Base-by-base conservation (phyloP, 2,797 vertebrate genomes). In the Pseudomugil gertrudae region DNA sequence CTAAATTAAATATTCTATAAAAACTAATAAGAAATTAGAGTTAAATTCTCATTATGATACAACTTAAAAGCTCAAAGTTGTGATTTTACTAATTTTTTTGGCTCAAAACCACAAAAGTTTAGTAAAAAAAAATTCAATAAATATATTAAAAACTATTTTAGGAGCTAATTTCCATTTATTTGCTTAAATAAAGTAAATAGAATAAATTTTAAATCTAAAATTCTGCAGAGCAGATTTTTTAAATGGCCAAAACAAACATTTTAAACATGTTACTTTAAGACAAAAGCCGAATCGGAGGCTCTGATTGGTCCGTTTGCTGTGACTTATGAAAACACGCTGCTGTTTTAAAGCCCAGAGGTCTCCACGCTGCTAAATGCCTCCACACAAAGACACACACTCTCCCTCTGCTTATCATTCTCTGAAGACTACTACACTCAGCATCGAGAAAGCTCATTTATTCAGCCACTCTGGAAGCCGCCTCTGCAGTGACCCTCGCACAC, bases 401-500 rank as follows among this genome's bases (percentile, higher is more conserved):
- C 24, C 30, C 35, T 65, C 76, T 56, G 70, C 79, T 87, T 86
- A 85, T 87, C 87, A 57, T 45, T 40, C 80, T 86, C 78, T 13
- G 15, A 84, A 80, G 78, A 76, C 66, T 29, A 64, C 69, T 63
- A 63, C 78, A 65, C 72, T 56, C 72, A 76, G 69, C 14, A 66
- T 27, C 76, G 24, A 58, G 26, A 52, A 3, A 66, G 77, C 84
- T 89, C 66, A 90, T 89, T 78, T 69, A 83, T 87, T 84, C 81
- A 53, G 26, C 23, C 38, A 38, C 81, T 87, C 80, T 78, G 26
- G 35, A 56, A 81, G 80, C 85, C 66, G 76, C 76, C 85, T 85
- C 86, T 80, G 83, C 86, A 79, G 76, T 90, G 88, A 91, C 89
- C 89, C 84, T 83, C 58, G 72, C 88, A 89, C 72, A 89, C 87